phyloP scores from a whole-genome alignment of 2,797 vertebrate species.

The Pangasius larnaudii region DNA sequence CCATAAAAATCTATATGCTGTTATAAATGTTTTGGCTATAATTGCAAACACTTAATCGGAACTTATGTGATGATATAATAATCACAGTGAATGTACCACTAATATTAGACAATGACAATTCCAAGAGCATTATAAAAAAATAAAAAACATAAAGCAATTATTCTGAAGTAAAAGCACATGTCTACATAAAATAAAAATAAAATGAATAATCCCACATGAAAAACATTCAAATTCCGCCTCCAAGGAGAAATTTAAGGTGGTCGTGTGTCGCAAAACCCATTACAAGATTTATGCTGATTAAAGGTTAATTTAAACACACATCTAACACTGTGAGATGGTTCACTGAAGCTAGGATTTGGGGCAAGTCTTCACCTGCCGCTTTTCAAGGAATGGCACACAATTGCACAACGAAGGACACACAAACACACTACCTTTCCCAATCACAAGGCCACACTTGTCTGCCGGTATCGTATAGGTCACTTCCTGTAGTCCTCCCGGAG shows the following conservation, averaged over 20 bases:
- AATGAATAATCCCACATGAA: neutral
- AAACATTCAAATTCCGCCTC: neutral
- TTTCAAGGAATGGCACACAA: neutral
- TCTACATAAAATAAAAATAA: neutral
- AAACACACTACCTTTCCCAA: constrained; percentile 88
- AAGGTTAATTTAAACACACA: neutral
- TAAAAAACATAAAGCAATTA: neutral
- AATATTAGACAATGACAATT: neutral
- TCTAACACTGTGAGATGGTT: neutral
- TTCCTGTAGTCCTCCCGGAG: constrained; percentile 89
- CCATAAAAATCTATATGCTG: neutral
- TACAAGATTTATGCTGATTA: neutral
- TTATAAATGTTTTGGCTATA: neutral
- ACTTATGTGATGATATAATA: neutral
- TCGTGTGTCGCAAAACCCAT: neutral
- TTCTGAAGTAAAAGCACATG: neutral
- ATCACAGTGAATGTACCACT: neutral
- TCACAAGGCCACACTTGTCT: constrained; percentile 96
- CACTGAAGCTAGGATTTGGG: neutral
- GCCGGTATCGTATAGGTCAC: constrained; percentile 95
- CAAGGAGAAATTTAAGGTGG: neutral
- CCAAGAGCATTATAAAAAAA: neutral
- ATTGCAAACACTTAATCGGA: neutral
- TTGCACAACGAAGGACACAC: neutral
- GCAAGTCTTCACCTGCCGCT: constrained; percentile 17